A percentile compares a stretch with the other conserved stretches of the same genome.
phyloP scores from a whole-genome alignment of 2,113 vertebrate genomes.

The Romanogobio albipinnatus region DNA sequence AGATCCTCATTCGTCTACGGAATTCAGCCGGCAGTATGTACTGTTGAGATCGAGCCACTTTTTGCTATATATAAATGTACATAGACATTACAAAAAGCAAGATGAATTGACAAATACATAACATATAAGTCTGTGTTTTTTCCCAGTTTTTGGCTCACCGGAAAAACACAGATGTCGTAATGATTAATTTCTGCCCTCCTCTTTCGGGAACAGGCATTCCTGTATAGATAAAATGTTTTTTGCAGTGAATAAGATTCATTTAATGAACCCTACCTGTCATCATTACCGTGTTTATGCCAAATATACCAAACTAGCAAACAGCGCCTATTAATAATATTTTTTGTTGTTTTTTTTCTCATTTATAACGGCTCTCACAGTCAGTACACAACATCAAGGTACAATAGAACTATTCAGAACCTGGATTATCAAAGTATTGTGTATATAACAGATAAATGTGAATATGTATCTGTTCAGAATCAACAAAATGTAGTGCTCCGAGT shows the following conservation, averaged over 20 bases:
- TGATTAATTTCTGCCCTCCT: slow-evolving; percentile 6
- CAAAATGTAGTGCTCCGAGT: slow-evolving; percentile 72
- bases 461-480: slow-evolving; percentile 77
- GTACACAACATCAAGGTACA: slow-evolving; percentile 71
- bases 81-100: slow-evolving; percentile 52
- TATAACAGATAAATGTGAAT: slow-evolving; percentile 82
- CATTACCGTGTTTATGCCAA: slow-evolving; percentile 67
- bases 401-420: slow-evolving; percentile 63
- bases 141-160: background rate
- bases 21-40: slow-evolving; percentile 3
- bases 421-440: slow-evolving; percentile 73
- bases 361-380: slow-evolving; percentile 63
- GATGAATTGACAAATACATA: slow-evolving; percentile 62
- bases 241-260: slow-evolving; percentile 25
- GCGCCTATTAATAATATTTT: slow-evolving; percentile 54
- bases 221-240: slow-evolving; percentile 51
- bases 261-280: slow-evolving; percentile 49
- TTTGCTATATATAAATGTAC: slow-evolving; percentile 53
- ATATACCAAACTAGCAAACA: slow-evolving; percentile 59
- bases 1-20: slow-evolving; percentile 4
- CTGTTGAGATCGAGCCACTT: slow-evolving; percentile 50
- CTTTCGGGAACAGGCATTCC: slow-evolving; percentile 62
- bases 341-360: slow-evolving; percentile 64
- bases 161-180: background rate
- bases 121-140: slow-evolving; percentile 32